Conservation (phyloP, 2,797 vertebrate genomes). For the Rallus crepitans region DNA sequence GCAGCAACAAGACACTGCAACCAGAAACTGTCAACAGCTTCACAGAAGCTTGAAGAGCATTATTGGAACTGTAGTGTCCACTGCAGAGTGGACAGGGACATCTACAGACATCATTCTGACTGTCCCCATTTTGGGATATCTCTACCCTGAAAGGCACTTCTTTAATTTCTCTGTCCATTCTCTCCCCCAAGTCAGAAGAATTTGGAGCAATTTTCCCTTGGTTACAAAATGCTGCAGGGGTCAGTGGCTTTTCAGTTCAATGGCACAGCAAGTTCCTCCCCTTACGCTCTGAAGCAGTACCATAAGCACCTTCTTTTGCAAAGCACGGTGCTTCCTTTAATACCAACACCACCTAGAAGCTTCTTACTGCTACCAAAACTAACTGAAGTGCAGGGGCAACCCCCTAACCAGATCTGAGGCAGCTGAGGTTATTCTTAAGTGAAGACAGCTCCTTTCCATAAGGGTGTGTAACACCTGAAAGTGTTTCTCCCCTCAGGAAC, state of each 20-base stretch:
- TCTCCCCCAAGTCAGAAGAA: not conserved
- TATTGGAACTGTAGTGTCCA: not conserved
- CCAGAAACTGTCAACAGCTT: not conserved
- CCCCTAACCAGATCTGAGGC: not conserved
- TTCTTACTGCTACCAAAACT: not conserved
- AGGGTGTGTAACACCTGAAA: too few species aligned
- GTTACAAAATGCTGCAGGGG: not conserved
- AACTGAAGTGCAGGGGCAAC: not conserved
- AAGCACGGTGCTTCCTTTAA: not conserved
- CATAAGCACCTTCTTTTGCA: not conserved
- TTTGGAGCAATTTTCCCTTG: not conserved
- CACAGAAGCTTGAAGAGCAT: not conserved
- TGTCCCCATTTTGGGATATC: not conserved
- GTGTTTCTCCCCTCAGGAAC: not conserved
- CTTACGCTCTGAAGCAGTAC: not conserved
- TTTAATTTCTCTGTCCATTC: not conserved
- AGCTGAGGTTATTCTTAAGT: not conserved
- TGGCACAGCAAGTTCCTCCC: not conserved
- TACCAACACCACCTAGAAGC: not conserved
- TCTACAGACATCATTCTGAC: not conserved
- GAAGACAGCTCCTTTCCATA: not conserved
- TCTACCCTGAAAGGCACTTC: not conserved
- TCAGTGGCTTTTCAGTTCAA: not conserved
- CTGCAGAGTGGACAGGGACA: not conserved
- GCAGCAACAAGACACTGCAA: not conserved